Evolutionary conservation across 2,888 invertebrate species (phyloP).

Genomic region (Cerceris rybyensis): DNA sequence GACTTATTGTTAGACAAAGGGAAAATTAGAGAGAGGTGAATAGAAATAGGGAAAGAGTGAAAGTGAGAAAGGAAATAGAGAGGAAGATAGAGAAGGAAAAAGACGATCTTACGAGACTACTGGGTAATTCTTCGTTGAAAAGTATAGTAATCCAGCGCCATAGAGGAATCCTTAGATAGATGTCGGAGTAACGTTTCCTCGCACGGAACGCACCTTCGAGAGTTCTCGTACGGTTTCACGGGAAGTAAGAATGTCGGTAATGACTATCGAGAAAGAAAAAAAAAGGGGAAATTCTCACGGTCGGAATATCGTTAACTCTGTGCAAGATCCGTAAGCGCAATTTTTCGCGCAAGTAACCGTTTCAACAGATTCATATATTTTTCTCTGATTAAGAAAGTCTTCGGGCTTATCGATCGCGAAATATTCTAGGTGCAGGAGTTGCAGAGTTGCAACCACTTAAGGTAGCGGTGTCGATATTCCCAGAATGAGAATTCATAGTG

Average conservation of each 20-base stretch:
- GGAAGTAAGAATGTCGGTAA: conserved; percentile 25
- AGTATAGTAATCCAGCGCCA: conserved; percentile 32
- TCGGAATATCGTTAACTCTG: conserved; percentile 20
- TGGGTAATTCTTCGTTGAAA: conserved; percentile 29
- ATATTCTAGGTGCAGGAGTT: conserved; percentile 16
- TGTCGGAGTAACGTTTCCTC: conserved; percentile 10
- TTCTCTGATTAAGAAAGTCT: conserved; percentile 42
- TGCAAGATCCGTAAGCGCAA: conserved; percentile 14
- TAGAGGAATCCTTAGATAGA: conserved; percentile 29
- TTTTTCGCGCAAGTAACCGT: background rate
- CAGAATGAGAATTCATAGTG: conserved; percentile 45
- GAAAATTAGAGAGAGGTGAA: background rate
- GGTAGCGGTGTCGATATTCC: conserved; percentile 43
- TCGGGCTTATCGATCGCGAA: conserved; percentile 42
- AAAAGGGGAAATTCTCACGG: conserved; percentile 29
- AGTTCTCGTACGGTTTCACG: conserved; percentile 36
- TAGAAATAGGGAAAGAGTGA: background rate
- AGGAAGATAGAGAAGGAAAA: background rate
- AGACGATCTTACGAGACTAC: background rate
- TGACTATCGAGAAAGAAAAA: conserved; percentile 40
- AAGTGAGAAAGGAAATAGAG: background rate
- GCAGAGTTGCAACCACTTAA: conserved; percentile 29
- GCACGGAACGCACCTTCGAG: conserved; percentile 15
- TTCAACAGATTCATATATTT: conserved; percentile 12
- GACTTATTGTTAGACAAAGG: conserved; percentile 5